Conservation (phyloP, 2,888 invertebrate genomes). For the Ophion slaviceki region DNA sequence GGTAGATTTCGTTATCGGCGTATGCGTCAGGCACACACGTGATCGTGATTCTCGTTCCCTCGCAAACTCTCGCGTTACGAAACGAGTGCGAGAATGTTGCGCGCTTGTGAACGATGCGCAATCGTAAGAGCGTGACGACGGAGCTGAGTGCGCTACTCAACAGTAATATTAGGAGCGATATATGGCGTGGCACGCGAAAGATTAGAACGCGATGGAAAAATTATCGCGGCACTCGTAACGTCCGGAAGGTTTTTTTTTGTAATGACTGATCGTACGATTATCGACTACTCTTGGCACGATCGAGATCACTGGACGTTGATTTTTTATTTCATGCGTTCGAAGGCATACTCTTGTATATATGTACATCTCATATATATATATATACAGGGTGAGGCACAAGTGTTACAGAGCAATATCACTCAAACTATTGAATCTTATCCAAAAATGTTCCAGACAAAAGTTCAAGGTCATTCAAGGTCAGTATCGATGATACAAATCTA, state of each 20-base stretch:
- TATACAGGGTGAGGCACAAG: too few species aligned
- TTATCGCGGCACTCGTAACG: constrained; percentile 17
- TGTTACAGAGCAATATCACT: too few species aligned
- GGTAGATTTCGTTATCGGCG: constrained; percentile 14
- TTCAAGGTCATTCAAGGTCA: too few species aligned
- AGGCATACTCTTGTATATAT: too few species aligned
- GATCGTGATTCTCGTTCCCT: neutral
- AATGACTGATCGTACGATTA: constrained; percentile 2
- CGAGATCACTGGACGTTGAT: too few species aligned
- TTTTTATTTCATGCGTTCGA: too few species aligned
- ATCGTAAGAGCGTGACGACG: constrained; percentile 75
- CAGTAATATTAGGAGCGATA: neutral
- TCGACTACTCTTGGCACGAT: neutral
- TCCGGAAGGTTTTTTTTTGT: neutral
- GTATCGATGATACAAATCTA: too few species aligned
- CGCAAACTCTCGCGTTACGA: constrained; percentile 66
- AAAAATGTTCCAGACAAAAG: too few species aligned
- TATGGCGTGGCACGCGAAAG: neutral
- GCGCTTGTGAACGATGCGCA: constrained; percentile 67
- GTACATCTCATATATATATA: too few species aligned
- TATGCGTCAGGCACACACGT: neutral
- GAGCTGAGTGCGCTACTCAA: constrained; percentile 6
- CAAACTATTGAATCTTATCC: too few species aligned
- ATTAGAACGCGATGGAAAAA: neutral
- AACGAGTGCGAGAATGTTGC: constrained; percentile 56